Conservation (phyloP, 2,113 vertebrate species). For the Phylloscopus trochiloides region DNA sequence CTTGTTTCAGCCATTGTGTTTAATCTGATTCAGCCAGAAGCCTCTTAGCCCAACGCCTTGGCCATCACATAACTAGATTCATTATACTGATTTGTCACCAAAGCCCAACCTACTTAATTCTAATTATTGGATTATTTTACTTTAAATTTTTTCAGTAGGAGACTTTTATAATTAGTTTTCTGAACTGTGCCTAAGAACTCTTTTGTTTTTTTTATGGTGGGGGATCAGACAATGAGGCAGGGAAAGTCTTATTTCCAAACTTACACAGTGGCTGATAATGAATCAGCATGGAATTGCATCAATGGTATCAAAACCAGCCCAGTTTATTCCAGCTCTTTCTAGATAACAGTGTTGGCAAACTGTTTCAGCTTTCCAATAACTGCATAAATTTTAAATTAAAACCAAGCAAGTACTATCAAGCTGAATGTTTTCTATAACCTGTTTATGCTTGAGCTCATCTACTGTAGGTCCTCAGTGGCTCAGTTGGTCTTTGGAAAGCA, state of each 20-base stretch:
- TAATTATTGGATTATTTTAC: constrained; percentile 47
- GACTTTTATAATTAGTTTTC: constrained; percentile 22
- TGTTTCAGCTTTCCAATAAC: background rate
- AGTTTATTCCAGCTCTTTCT: background rate
- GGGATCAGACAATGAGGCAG: background rate
- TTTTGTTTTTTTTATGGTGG: background rate
- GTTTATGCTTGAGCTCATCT: background rate
- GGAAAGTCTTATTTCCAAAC: background rate
- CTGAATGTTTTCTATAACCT: background rate
- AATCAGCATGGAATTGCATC: background rate
- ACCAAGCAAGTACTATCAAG: background rate
- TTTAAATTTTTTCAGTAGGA: background rate
- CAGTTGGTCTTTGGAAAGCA: background rate
- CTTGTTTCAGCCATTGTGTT: background rate
- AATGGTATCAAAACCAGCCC: background rate
- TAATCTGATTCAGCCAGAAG: background rate
- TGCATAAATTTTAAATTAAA: background rate
- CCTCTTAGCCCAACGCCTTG: background rate
- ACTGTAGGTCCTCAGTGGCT: background rate
- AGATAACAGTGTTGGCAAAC: background rate
- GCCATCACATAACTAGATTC: background rate
- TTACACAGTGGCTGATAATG: background rate
- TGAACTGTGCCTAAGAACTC: background rate
- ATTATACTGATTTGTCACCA: constrained; percentile 12
- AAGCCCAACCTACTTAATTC: constrained; percentile 36